Conservation (phyloP, 2,888 invertebrate species). For the Dolichopus griseipennis region DNA sequence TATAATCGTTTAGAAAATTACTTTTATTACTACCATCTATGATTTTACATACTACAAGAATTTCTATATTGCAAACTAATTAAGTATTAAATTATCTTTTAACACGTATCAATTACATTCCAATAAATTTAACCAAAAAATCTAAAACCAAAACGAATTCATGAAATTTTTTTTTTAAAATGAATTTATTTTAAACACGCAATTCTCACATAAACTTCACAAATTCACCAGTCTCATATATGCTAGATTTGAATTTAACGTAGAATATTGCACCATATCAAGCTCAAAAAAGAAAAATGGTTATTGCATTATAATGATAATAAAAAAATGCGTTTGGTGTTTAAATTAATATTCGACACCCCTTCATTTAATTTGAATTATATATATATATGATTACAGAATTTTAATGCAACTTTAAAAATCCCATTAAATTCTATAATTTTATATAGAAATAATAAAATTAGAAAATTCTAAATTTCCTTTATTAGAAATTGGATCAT, state of each 20-base stretch:
- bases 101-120: slow-evolving; percentile 4
- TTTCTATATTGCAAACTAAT: no score
- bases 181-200: not conserved
- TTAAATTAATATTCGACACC: not conserved
- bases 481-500: no score
- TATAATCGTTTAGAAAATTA: no score
- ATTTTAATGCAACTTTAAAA: no score
- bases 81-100: not conserved
- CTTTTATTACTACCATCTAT: no score
- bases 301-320: not conserved
- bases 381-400: no score
- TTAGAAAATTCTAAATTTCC: no score
- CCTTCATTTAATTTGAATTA: not conserved
- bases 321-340: not conserved
- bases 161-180: not conserved
- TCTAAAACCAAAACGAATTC: not conserved
- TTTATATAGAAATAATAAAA: no score
- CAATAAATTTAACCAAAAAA: not conserved
- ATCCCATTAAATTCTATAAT: no score
- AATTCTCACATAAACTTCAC: not conserved
- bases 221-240: not conserved
- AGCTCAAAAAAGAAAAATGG: not conserved
- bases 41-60: no score
- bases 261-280: not conserved
- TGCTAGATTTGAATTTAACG: not conserved